These are phyloP conservation scores for Chloropsis hardwickii DNA, from an alignment of 2,113 vertebrate species.

Conservation along the genomic window DNA sequence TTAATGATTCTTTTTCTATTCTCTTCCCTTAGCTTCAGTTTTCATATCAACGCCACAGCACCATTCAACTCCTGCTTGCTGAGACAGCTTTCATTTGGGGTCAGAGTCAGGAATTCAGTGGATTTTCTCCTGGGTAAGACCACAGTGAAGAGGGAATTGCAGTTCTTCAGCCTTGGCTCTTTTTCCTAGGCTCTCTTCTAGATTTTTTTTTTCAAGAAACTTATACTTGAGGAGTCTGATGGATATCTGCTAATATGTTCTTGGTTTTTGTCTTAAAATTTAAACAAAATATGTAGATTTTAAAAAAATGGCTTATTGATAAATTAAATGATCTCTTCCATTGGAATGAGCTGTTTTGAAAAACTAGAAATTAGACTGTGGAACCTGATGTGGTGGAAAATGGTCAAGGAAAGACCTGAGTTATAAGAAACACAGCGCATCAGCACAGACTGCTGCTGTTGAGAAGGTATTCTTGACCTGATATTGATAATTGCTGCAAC, in stretches of 20 bases:
- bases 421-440: background rate
- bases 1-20: background rate
- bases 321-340: background rate
- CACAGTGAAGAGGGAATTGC: background rate
- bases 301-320: accelerated
- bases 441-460: background rate
- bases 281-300: background rate
- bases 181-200: background rate
- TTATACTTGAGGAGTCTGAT: background rate
- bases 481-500: background rate
- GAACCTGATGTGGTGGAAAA: background rate
- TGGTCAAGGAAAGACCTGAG: background rate
- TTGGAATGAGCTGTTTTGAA: background rate
- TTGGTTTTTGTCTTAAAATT: background rate
- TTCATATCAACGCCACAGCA: background rate
- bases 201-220: background rate
- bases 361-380: background rate
- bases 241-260: background rate
- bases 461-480: background rate
- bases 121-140: background rate
- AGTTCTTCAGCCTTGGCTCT: background rate
- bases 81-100: background rate
- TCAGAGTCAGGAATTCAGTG: background rate
- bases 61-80: background rate
- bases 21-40: background rate